Base-by-base conservation (phyloP, 1,140 invertebrate genomes). In the Aradophagus sp. region DNA sequence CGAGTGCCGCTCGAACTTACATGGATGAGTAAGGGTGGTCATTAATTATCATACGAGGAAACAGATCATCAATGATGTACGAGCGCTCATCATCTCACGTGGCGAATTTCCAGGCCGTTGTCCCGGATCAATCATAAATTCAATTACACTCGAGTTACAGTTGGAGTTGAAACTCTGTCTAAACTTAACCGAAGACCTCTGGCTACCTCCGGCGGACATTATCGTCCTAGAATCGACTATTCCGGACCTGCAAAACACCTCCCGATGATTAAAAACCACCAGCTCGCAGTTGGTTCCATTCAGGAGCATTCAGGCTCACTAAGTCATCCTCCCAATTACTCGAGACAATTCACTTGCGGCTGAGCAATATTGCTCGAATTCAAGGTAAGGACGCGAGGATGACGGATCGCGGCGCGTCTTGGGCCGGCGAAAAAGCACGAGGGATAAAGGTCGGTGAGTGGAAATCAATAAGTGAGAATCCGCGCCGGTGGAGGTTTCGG, bases 11-110 rank as follows among this genome's bases (percentile, higher is more conserved):
- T 14, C 14, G 12, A 34, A 2, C 2, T 2, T 15, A 35, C 44
- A 34, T 11, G 7, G 44, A 50, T 26, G 53, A 42, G 44, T 35
- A 16, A 39, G 32, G 39, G 39, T 45, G 41, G 36, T 35, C 65
- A 41, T 68, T 53, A 68, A 68, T 68, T 55, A 61, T 39, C 48
- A 34, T 67, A 31, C 39, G 39, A 50, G 53, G 63, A 59, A 58
- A 19, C 53, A 20, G 47, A 47, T 20, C 47, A 45, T 55, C 48
- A 36, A 67, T 53, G 63, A 67, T 53, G 45, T 67, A 59, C 53
- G 47, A 45, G 20, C 39, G 14, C 53, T 50, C 45, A 61, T 68
- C 55, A 61, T 55, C 39, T 45, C 53, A 53, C 55, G 45, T 53
- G 55, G 35, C 41, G 35, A 67, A 68, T 61, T 61, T 35, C 5